phyloP scores from a whole-genome alignment of 2,113 vertebrate genomes.

The Malurus cyaneus region DNA sequence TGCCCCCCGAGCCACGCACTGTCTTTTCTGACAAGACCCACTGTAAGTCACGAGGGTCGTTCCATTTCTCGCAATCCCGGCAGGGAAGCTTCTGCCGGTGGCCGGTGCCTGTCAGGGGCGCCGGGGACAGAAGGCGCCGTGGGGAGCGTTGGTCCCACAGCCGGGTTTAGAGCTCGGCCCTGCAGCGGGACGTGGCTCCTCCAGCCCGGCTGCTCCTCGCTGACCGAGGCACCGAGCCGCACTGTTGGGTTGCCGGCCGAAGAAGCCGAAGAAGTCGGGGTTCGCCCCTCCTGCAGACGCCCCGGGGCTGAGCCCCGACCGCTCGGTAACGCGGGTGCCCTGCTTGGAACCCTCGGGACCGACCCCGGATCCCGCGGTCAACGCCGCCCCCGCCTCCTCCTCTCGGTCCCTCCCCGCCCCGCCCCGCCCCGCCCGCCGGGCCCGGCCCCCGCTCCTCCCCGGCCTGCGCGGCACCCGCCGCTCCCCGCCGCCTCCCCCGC shows the following conservation, averaged over 20 bases:
- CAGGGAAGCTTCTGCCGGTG: neutral
- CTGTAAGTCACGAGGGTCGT: neutral
- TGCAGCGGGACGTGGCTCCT: neutral
- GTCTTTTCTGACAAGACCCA: neutral
- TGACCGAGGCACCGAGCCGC: neutral
- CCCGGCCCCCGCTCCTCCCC: neutral
- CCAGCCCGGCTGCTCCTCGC: neutral
- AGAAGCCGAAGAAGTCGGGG: neutral
- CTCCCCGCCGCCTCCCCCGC: too few relatives aligned
- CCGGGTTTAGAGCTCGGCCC: neutral
- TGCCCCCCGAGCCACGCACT: neutral
- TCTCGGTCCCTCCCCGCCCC: neutral
- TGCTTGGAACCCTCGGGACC: neutral
- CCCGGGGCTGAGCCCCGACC: neutral
- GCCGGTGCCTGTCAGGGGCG: neutral
- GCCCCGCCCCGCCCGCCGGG: neutral
- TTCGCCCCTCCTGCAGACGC: neutral
- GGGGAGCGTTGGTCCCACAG: neutral
- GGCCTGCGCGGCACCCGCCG: too few relatives aligned
- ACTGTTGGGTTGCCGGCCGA: neutral
- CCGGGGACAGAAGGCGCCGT: neutral
- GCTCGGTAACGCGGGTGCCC: neutral
- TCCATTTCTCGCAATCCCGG: neutral
- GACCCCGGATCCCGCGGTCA: neutral
- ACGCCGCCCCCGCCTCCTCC: neutral